Percentiles rank a stretch among this genome's conserved stretches.
Conservation (phyloP, 2,113 vertebrate genomes). For the Psilopsiagon aurifrons region DNA sequence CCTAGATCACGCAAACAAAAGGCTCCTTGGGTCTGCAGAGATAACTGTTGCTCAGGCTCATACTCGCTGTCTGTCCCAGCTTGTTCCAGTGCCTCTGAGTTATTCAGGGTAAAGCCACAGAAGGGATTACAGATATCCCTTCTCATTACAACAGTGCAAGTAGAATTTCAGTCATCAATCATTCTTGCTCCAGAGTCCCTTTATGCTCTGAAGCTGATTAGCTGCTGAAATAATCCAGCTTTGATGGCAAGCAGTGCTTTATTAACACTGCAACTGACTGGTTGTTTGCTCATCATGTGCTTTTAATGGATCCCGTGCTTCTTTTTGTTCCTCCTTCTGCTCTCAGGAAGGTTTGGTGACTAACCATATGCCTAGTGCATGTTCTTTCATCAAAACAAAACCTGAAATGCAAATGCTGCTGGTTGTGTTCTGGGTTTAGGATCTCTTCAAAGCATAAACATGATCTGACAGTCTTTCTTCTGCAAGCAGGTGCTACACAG, state of each 20-base stretch:
- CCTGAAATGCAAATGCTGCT: background rate
- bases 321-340: background rate
- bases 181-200: background rate
- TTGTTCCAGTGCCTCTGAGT: background rate
- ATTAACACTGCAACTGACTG: background rate
- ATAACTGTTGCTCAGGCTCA: background rate
- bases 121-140: slow-evolving; percentile 9
- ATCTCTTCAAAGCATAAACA: background rate
- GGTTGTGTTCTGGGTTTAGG: background rate
- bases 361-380: background rate
- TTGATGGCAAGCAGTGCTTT: background rate
- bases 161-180: background rate
- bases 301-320: background rate
- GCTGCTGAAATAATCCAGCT: slow-evolving; percentile 24
- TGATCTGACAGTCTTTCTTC: background rate
- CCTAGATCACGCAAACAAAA: background rate
- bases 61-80: background rate
- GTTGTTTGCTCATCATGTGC: background rate
- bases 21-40: background rate
- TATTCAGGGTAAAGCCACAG: background rate
- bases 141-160: background rate
- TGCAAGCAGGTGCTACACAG: background rate
- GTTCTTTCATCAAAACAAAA: background rate
- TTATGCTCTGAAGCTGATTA: slow-evolving; percentile 30
- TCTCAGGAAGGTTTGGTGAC: background rate